Conservation (phyloP, 1,140 invertebrate genomes). For the Ips nitidus region DNA sequence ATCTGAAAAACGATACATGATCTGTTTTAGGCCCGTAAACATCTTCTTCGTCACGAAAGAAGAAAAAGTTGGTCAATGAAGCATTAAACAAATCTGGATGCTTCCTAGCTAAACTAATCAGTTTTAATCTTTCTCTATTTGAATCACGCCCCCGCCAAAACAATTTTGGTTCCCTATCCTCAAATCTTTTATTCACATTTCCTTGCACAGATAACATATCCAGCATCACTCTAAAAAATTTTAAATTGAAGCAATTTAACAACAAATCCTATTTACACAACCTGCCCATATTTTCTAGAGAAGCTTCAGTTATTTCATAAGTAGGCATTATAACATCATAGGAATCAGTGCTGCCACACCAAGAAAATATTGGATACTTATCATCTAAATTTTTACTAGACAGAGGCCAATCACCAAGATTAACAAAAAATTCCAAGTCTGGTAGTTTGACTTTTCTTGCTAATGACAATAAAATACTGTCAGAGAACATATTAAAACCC, state of each 20-base stretch:
- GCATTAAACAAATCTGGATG: conserved; percentile 86
- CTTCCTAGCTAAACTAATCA: conserved; percentile 77
- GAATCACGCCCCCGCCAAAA: conserved; percentile 95
- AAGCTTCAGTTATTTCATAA: conserved; percentile 92
- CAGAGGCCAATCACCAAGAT: conserved; percentile 95
- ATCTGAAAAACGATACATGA: conserved; percentile 90
- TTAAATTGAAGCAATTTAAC: not conserved
- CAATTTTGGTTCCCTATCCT: conserved; percentile 70
- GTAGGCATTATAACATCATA: conserved; percentile 93
- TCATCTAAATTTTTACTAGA: conserved; percentile 56
- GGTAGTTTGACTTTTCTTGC: conserved; percentile 81
- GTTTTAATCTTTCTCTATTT: conserved; percentile 74
- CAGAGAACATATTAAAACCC: conserved; percentile 96
- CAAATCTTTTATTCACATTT: conserved; percentile 72
- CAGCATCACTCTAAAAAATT: conserved; percentile 70
- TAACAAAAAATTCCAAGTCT: conserved; percentile 89
- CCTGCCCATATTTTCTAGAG: conserved; percentile 88
- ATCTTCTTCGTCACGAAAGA: conserved; percentile 83
- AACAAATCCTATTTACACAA: conserved; percentile 50
- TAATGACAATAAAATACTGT: conserved; percentile 83
- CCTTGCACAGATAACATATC: conserved; percentile 90
- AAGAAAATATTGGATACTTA: conserved; percentile 88
- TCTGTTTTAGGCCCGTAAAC: conserved; percentile 83
- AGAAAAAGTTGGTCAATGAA: conserved; percentile 95
- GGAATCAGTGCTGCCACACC: conserved; percentile 87